Evolutionary conservation across 2,888 invertebrate species (phyloP).

Genomic region (Yponomeuta evonymella): DNA sequence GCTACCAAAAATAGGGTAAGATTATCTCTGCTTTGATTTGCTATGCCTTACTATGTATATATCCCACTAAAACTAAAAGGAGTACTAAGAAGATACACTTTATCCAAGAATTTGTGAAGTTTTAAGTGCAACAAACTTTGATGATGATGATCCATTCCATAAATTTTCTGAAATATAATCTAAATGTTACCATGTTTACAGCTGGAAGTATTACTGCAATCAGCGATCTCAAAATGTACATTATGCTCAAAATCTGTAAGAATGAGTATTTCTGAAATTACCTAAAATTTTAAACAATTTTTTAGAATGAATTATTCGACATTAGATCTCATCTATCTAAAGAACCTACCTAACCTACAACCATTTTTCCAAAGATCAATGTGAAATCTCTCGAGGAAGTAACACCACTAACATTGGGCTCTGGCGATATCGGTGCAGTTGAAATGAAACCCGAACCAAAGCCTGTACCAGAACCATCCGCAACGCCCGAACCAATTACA

Average conservation of each 20-base stretch:
- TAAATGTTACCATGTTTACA: neutral
- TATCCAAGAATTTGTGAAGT: no score
- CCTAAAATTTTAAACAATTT: no score
- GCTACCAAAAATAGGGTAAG: neutral
- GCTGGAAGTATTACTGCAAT: neutral
- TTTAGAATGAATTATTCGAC: no score
- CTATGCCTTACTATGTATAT: no score
- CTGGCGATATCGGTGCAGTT: no score
- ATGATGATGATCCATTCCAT: no score
- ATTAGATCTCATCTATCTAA: no score
- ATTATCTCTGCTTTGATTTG: neutral
- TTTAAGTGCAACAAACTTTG: no score
- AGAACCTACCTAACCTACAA: neutral
- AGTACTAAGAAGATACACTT: no score
- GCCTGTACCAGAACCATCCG: neutral
- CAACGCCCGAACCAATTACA: neutral
- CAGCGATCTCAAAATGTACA: neutral
- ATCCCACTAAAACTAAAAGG: no score
- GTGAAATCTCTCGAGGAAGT: neutral
- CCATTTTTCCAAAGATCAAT: neutral
- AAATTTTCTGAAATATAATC: neutral
- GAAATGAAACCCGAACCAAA: neutral
- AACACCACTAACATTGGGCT: no score
- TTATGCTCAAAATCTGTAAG: neutral
- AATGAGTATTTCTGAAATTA: no score